Conservation (phyloP, 2,888 invertebrate species). For the Diarsia dahlii region DNA sequence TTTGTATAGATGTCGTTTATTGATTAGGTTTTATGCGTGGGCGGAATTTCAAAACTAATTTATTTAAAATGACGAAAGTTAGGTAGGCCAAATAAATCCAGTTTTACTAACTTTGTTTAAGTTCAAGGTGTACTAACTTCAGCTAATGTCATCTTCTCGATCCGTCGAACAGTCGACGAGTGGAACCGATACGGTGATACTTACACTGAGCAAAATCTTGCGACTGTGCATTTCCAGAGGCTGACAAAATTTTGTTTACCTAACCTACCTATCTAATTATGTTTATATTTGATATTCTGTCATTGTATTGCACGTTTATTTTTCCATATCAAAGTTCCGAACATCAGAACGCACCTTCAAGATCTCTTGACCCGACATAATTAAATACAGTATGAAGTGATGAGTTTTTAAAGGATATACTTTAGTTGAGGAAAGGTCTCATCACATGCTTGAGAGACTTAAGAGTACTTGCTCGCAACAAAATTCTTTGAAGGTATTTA, state of each 20-base stretch:
- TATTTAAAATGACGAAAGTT: neutral
- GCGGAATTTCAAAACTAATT: neutral
- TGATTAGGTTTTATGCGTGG: neutral
- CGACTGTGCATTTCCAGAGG: neutral
- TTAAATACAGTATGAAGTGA: slow-evolving; percentile 9
- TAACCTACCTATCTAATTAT: neutral
- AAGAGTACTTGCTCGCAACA: neutral
- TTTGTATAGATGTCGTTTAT: neutral
- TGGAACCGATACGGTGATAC: neutral
- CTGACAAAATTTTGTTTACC: no score
- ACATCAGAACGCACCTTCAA: neutral
- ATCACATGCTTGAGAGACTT: slow-evolving; percentile 1
- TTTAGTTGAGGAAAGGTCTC: slow-evolving; percentile 14
- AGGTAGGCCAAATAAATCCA: neutral
- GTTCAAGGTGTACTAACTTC: neutral
- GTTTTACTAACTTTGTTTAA: no score
- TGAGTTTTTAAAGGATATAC: neutral
- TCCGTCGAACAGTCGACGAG: neutral
- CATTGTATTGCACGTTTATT: neutral
- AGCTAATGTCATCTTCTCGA: neutral
- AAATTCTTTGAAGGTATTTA: slow-evolving; percentile 13
- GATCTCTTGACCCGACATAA: slow-evolving; percentile 13
- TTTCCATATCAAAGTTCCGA: neutral
- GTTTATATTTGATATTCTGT: neutral
- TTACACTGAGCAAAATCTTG: neutral